phyloP scores from a whole-genome alignment of 1,140 invertebrate genomes.

The Pogonomyrmex californicus region DNA sequence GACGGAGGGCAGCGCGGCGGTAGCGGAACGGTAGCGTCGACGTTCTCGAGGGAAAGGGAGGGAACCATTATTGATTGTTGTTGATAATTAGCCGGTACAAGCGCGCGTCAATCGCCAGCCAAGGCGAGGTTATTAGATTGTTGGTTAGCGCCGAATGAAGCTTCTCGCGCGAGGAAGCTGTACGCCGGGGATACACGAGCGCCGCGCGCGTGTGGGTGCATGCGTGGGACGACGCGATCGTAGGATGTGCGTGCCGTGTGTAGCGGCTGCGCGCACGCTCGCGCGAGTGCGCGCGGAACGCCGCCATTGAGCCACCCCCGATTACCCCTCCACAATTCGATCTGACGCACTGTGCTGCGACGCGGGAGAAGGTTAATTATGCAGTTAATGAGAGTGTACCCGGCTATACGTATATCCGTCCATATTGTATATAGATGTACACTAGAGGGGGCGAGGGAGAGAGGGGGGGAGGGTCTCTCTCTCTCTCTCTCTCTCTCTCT shows the following conservation, averaged over 20 bases:
- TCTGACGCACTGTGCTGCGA: conserved; percentile 83
- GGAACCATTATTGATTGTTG: conserved; percentile 85
- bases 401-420: conserved; percentile 69
- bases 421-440: conserved; percentile 27
- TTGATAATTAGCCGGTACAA: conserved; percentile 86
- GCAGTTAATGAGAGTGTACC: conserved; percentile 84
- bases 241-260: neutral
- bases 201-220: conserved; percentile 5
- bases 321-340: conserved; percentile 85
- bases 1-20: conserved; percentile 39
- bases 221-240: conserved; percentile 48
- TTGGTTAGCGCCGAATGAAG: conserved; percentile 81
- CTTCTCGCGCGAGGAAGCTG: conserved; percentile 57
- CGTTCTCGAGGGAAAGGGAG: conserved; percentile 53
- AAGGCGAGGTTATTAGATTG: conserved; percentile 85
- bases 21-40: conserved; percentile 65
- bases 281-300: conserved; percentile 65
- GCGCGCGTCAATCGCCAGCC: conserved; percentile 84
- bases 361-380: conserved; percentile 85
- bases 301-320: conserved; percentile 82
- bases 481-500: conserved; percentile 31
- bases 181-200: neutral
- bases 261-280: conserved; percentile 34
- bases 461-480: too few relatives aligned
- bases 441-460: conserved; percentile 56